A percentile compares a stretch with the other conserved stretches of the same genome.
phyloP scores from a whole-genome alignment of 2,797 vertebrate genomes.

The Clarias pachynema region DNA sequence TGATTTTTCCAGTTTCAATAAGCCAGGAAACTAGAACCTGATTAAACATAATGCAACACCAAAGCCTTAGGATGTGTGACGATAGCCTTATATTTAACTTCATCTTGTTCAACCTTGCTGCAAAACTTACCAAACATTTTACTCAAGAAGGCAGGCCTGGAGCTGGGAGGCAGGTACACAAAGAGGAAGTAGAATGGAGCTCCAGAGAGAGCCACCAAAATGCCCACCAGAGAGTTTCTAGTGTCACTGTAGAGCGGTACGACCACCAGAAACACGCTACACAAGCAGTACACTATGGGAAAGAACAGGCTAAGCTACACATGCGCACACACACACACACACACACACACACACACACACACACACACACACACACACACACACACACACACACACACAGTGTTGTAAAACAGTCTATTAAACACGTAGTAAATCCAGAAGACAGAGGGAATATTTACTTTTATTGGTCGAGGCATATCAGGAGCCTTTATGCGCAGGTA shows the following conservation, averaged over 20 bases:
- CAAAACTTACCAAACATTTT: constrained; percentile 66
- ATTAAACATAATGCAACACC: background rate
- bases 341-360: background rate
- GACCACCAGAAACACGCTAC: constrained; percentile 80
- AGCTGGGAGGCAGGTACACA: constrained; percentile 72
- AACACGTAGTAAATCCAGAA: background rate
- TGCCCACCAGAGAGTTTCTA: constrained; percentile 81
- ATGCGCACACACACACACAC: constrained; percentile 27
- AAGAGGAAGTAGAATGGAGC: constrained; percentile 79
- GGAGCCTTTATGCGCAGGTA: constrained; percentile 80
- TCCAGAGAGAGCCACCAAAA: constrained; percentile 78
- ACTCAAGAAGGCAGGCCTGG: constrained; percentile 73
- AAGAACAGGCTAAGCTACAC: constrained; percentile 81
- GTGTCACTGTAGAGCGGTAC: constrained; percentile 84
- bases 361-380: constrained; percentile 32
- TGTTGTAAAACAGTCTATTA: background rate
- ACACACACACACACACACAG: background rate
- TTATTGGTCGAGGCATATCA: constrained; percentile 67
- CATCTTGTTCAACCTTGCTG: background rate
- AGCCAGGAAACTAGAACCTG: background rate
- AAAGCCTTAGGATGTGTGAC: background rate
- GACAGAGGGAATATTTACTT: constrained; percentile 48
- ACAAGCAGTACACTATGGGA: constrained; percentile 80
- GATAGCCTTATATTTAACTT: background rate
- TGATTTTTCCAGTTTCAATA: background rate